Evolutionary conservation across 2,797 vertebrate genomes (phyloP), one percentile per base, ranked within the genome.

Genomic region (Botia kubotai): DNA sequence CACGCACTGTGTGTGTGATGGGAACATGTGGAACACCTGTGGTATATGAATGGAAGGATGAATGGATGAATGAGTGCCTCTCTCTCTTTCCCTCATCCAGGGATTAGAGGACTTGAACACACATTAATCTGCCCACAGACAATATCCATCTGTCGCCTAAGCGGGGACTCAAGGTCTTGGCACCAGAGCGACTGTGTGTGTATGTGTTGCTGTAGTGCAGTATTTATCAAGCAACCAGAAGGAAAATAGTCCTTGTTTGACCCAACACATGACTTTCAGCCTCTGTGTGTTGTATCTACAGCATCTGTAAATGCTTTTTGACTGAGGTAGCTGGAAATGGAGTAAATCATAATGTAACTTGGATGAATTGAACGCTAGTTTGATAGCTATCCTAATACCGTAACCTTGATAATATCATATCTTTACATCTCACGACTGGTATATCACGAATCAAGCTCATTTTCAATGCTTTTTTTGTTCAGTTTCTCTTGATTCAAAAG

Each of bases 81-180:
- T 90, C 87, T 87, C 81, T 81, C 89, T 53, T 68, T 88, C 82
- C 2, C 71, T 73, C 80, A 87, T 89, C 84, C 86, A 84, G 86
- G 88, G 88, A 89, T 88, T 86, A 75, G 86, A 87, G 88, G 72
- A 82, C 87, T 26, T 86, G 85, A 63, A 87, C 89, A 89, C 91
- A 86, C 91, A 93, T 93, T 92, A 94, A 93, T 93, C 92, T 92
- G 90, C 83, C 90, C 86, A 84, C 87, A 92, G 92, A 93, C 90
- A 89, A 84, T 86, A 91, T 93, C 93, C 94, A 94, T 94, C 92
- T 93, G 92, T 91, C 89, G 89, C 82, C 77, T 84, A 89, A 92
- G 92, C 91, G 90, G 82, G 90, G 78, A 92, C 86, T 86, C 81
- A 78, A 92, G 92, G 89, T 90, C 87, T 91, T 94, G 92, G 93